phyloP scores from a whole-genome alignment of 1,140 invertebrate species.

The Zaprionus africanus region DNA sequence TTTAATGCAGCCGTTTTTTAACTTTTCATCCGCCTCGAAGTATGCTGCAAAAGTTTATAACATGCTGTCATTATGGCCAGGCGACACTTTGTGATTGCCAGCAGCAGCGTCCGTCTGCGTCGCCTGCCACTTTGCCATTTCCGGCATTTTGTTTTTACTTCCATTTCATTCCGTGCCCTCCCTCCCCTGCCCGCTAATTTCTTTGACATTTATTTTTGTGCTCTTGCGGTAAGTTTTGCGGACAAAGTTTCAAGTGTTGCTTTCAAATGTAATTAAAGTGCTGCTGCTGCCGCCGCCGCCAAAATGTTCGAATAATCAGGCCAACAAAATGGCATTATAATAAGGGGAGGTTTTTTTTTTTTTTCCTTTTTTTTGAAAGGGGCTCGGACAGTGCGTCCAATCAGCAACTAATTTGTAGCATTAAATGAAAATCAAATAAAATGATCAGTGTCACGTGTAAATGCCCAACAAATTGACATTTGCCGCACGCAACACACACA shows the following conservation, averaged over 20 bases:
- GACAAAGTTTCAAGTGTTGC: slow-evolving; percentile 80
- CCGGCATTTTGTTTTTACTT: slow-evolving; percentile 44
- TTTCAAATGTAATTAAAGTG: slow-evolving; percentile 81
- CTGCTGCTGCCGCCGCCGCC: slow-evolving; percentile 29
- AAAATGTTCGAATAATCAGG: slow-evolving; percentile 64
- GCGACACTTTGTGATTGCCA: slow-evolving; percentile 66
- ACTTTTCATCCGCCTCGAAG: slow-evolving; percentile 59
- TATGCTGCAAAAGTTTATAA: slow-evolving; percentile 56
- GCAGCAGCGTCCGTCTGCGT: slow-evolving; percentile 7
- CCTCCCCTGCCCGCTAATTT: slow-evolving; percentile 48
- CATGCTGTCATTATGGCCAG: slow-evolving; percentile 77
- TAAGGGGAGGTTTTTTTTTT: not conserved
- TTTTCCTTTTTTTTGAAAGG: not conserved
- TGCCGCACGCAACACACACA: slow-evolving; percentile 38
- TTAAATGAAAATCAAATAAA: slow-evolving; percentile 83
- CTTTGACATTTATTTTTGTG: slow-evolving; percentile 75
- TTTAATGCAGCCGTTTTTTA: slow-evolving; percentile 52
- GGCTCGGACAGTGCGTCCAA: slow-evolving; percentile 16
- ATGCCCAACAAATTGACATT: slow-evolving; percentile 83
- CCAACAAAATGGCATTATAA: slow-evolving; percentile 42
- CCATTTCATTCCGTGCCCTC: slow-evolving; percentile 1
- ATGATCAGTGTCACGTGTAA: slow-evolving; percentile 82
- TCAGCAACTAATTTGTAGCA: slow-evolving; percentile 80
- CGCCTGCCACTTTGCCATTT: slow-evolving; percentile 55
- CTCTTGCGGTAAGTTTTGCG: slow-evolving; percentile 74